phyloP scores from a whole-genome alignment of 2,113 vertebrate species.

The Chaetodon auriga region DNA sequence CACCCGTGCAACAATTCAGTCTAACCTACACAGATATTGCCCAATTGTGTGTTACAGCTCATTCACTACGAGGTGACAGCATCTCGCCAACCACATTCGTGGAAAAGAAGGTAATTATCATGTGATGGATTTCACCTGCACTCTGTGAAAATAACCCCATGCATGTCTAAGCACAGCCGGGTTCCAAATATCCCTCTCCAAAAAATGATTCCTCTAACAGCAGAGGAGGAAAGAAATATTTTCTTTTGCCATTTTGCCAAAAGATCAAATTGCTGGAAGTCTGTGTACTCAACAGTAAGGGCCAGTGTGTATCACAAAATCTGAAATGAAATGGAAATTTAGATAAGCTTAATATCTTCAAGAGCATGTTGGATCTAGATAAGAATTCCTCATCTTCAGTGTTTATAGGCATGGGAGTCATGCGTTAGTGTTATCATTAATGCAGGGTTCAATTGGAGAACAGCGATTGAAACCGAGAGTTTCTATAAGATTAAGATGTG shows the following conservation, averaged over 20 bases:
- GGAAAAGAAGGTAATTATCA: conserved; percentile 63
- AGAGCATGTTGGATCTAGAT: conserved; percentile 69
- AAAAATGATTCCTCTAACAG: conserved; percentile 31
- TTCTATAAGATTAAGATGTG: conserved; percentile 38
- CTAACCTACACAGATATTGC: conserved; percentile 58
- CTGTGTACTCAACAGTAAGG: conserved; percentile 28
- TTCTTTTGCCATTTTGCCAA: conserved; percentile 11
- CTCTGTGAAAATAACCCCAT: conserved; percentile 59
- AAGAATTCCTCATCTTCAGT: conserved; percentile 62
- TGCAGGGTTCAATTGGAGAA: conserved; percentile 51
- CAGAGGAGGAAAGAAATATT: background rate
- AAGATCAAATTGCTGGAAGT: conserved; percentile 47
- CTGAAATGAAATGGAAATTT: conserved; percentile 64
- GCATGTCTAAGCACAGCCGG: conserved; percentile 41
- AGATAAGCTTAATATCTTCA: conserved; percentile 71
- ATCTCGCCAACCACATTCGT: conserved; percentile 50
- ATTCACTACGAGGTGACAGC: conserved; percentile 68
- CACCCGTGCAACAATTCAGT: conserved; percentile 54
- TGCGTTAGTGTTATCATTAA: conserved; percentile 63
- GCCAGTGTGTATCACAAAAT: conserved; percentile 50
- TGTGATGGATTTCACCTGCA: conserved; percentile 72
- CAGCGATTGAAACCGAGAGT: conserved; percentile 36
- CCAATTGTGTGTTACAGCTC: conserved; percentile 62
- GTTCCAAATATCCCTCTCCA: conserved; percentile 35
- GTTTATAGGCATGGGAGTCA: conserved; percentile 71